These are phyloP conservation scores for Heterotis niloticus DNA, from an alignment of 2,113 vertebrate species.

Conservation along the genomic window DNA sequence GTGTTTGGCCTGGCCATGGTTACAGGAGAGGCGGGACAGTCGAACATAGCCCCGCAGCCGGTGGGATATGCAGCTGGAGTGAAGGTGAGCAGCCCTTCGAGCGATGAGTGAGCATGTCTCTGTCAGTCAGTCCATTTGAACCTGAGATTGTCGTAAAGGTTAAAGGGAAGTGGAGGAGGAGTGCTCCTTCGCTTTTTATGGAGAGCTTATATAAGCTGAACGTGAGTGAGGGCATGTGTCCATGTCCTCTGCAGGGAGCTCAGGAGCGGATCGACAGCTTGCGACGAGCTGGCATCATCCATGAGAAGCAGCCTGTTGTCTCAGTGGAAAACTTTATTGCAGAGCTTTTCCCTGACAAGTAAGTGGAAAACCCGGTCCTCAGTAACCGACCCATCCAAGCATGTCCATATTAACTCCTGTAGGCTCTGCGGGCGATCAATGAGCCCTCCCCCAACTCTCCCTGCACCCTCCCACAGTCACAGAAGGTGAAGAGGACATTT, in stretches of 20 bases:
- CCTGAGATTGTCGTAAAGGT: no score
- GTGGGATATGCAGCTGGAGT: slow-evolving; percentile 93
- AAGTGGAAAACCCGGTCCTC: slow-evolving; percentile 43
- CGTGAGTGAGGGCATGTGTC: background rate
- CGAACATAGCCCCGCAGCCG: slow-evolving; percentile 92
- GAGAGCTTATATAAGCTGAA: no score
- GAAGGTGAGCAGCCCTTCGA: slow-evolving; percentile 68
- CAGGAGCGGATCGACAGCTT: slow-evolving; percentile 91
- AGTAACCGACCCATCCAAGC: background rate
- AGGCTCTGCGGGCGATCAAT: background rate
- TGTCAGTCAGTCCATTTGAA: background rate
- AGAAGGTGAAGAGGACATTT: background rate
- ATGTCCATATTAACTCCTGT: background rate
- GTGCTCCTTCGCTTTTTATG: background rate
- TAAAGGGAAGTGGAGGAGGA: background rate
- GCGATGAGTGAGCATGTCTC: background rate
- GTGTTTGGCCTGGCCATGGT: slow-evolving; percentile 93
- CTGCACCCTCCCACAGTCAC: background rate
- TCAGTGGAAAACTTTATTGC: slow-evolving; percentile 95
- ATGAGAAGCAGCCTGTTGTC: slow-evolving; percentile 89
- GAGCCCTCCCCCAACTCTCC: background rate
- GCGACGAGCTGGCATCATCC: slow-evolving; percentile 77
- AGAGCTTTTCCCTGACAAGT: slow-evolving; percentile 94
- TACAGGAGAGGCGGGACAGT: slow-evolving; percentile 81
- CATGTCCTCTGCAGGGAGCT: slow-evolving; percentile 71